These are phyloP conservation scores for Anoplius nigerrimus DNA, from an alignment of 2,888 invertebrate species.

Conservation along the genomic window DNA sequence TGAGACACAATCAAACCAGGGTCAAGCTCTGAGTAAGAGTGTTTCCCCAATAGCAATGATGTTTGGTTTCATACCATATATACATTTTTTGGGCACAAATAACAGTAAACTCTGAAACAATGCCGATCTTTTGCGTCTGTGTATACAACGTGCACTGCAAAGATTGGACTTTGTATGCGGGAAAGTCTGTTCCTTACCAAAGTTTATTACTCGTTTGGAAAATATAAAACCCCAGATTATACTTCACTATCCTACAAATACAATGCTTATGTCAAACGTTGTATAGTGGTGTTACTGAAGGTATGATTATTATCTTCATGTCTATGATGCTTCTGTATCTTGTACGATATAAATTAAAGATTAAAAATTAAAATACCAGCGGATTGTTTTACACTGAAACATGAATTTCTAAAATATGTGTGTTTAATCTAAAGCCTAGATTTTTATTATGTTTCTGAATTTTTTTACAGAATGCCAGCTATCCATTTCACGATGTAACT, in stretches of 20 bases:
- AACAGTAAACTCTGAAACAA: not conserved
- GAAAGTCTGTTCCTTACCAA: slow-evolving; percentile 40
- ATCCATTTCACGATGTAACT: slow-evolving; percentile 31
- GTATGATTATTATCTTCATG: slow-evolving; percentile 44
- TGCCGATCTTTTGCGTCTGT: not conserved
- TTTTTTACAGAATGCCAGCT: slow-evolving; percentile 55
- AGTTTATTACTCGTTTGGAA: slow-evolving; percentile 54
- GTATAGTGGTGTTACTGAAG: slow-evolving; percentile 49
- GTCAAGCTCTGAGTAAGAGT: slow-evolving; percentile 45
- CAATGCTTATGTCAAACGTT: slow-evolving; percentile 61
- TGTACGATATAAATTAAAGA: slow-evolving; percentile 60
- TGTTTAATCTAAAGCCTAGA: slow-evolving; percentile 52
- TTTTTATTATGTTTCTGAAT: slow-evolving; percentile 37
- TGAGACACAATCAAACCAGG: slow-evolving; percentile 46
- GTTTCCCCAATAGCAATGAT: not conserved
- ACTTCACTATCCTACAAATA: slow-evolving; percentile 68
- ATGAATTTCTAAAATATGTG: slow-evolving; percentile 63
- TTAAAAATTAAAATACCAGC: slow-evolving; percentile 66
- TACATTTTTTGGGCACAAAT: slow-evolving; percentile 14
- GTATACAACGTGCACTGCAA: slow-evolving; percentile 15
- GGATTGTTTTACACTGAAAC: slow-evolving; percentile 65
- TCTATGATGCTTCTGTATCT: slow-evolving; percentile 29
- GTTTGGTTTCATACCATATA: slow-evolving; percentile 28
- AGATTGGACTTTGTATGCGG: slow-evolving; percentile 52
- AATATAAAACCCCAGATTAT: slow-evolving; percentile 72